These are phyloP conservation scores for Atta cephalotes DNA, from an alignment of 1,140 invertebrate species.

Conservation along the genomic window DNA sequence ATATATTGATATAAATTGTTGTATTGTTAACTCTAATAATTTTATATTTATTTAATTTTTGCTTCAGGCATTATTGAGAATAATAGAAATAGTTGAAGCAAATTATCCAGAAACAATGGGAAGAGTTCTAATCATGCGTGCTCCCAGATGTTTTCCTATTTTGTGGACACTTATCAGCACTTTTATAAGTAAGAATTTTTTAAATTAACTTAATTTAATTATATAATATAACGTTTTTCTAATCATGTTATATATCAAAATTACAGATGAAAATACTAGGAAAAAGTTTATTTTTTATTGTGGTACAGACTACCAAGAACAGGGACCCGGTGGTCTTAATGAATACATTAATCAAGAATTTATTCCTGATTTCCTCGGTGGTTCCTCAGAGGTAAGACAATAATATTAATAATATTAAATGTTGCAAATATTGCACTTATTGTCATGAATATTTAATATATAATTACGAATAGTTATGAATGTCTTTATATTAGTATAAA, in stretches of 20 bases:
- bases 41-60: constrained; percentile 52
- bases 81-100: constrained; percentile 97
- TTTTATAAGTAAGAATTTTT: constrained; percentile 92
- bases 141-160: constrained; percentile 97
- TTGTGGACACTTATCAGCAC: constrained; percentile 98
- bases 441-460: constrained; percentile 38
- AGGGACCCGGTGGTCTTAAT: constrained; percentile 91
- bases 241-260: constrained; percentile 34
- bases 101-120: constrained; percentile 99
- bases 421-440: neutral
- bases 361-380: constrained; percentile 97
- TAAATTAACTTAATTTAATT: constrained; percentile 35
- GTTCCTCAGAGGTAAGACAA: constrained; percentile 92
- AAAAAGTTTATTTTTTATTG: constrained; percentile 98
- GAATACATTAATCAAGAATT: constrained; percentile 95
- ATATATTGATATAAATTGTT: neutral
- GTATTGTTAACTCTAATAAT: constrained; percentile 15
- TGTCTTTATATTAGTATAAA: constrained; percentile 2
- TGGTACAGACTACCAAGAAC: constrained; percentile 93
- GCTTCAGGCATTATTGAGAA: constrained; percentile 91
- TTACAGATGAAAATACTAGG: constrained; percentile 96
- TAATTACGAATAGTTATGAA: neutral
- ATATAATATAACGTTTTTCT: constrained; percentile 65
- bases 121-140: constrained; percentile 94
- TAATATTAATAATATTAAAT: constrained; percentile 61